phyloP scores from a whole-genome alignment of 2,888 invertebrate genomes.

The Camptogramma bilineatum region DNA sequence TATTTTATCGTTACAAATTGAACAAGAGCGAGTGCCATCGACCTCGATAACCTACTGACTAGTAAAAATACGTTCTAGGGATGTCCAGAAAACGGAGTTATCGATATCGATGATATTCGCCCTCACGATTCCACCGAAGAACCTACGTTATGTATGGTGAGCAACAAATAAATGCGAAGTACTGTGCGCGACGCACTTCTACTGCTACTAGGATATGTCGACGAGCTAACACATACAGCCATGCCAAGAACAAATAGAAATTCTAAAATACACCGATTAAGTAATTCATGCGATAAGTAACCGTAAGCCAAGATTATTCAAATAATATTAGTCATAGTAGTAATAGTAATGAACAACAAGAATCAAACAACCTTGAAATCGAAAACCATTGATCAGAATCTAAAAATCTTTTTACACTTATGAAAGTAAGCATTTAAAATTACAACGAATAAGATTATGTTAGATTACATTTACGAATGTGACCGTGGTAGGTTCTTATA shows the following conservation, averaged over 20 bases:
- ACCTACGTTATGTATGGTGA: constrained; percentile 13
- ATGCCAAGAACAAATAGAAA: constrained; percentile 15
- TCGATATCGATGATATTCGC: constrained; percentile 27
- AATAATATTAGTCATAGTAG: background rate
- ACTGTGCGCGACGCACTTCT: constrained; percentile 9
- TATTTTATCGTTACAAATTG: constrained; percentile 1
- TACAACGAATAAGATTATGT: constrained; percentile 6
- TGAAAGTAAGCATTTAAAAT: background rate
- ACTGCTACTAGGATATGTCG: constrained; percentile 31
- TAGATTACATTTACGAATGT: constrained; percentile 1
- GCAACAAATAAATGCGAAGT: constrained; percentile 33
- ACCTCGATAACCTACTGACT: constrained; percentile 34
- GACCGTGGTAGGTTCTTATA: background rate
- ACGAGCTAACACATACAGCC: constrained; percentile 24
- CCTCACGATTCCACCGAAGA: background rate
- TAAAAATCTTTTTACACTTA: background rate
- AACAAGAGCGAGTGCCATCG: constrained; percentile 19
- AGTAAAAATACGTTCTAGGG: constrained; percentile 30
- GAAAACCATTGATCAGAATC: constrained; percentile 5
- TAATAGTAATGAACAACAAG: constrained; percentile 8
- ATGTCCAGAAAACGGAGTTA: constrained; percentile 22
- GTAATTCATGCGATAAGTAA: constrained; percentile 36
- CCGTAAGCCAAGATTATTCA: constrained; percentile 21
- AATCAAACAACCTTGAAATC: constrained; percentile 12
- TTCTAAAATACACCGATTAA: constrained; percentile 23